These are phyloP conservation scores for Todiramphus saurophagus DNA, from an alignment of 2,113 vertebrate species.

Conservation along the genomic window DNA sequence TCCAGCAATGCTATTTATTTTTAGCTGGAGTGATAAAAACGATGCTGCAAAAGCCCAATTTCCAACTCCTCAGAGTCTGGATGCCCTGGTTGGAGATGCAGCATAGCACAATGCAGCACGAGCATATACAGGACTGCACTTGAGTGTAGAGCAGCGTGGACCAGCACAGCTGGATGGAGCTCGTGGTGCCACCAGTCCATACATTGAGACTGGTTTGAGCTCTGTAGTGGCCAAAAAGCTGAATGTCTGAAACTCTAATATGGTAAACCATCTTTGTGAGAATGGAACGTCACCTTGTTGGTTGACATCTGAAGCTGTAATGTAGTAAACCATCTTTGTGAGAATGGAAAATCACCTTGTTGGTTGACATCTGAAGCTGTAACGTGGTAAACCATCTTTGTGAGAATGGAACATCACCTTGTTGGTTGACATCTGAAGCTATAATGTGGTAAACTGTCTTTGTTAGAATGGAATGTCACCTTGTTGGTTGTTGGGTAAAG, in stretches of 20 bases:
- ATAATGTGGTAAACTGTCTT: no score
- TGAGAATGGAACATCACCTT: neutral
- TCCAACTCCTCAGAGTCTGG: neutral
- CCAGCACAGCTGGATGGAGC: neutral
- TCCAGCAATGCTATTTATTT: neutral
- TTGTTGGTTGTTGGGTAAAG: neutral
- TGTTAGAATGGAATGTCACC: no score
- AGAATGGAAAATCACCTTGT: no score
- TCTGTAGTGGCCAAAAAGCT: neutral
- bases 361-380: no score
- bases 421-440: neutral
- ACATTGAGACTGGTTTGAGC: neutral
- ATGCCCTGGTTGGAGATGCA: neutral
- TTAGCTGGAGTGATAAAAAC: neutral
- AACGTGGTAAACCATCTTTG: neutral
- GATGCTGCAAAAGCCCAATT: neutral
- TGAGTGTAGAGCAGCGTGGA: neutral
- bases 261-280: neutral
- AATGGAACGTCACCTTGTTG: fast-evolving
- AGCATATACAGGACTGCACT: neutral
- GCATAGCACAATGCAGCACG: neutral
- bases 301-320: no score
- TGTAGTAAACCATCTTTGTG: no score
- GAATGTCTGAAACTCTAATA: neutral
- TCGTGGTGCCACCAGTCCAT: neutral